Evolutionary conservation across 2,797 vertebrate genomes (phyloP).

Genomic region (Coilia nasus): DNA sequence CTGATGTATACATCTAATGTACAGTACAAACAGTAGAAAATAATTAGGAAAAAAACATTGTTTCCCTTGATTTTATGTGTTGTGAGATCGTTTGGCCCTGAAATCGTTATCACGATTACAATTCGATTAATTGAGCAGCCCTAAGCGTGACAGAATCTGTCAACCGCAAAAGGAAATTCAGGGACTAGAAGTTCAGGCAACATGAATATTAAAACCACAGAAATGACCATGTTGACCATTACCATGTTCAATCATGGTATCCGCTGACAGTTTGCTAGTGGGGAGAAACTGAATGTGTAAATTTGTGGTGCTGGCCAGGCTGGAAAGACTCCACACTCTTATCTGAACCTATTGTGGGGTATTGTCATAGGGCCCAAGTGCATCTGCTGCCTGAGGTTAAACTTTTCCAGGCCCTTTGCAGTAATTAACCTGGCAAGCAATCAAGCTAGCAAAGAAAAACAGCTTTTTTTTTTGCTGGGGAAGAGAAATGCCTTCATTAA

Average conservation of each 20-base stretch:
- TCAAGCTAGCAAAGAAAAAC: neutral
- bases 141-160: neutral
- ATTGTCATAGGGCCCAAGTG: neutral
- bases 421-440: neutral
- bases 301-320: neutral
- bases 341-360: neutral
- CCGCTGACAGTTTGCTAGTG: no score
- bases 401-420: neutral
- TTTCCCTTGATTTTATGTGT: no score
- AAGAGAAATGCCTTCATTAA: neutral
- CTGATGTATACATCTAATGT: no score
- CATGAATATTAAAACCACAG: neutral
- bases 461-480: neutral
- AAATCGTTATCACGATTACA: no score
- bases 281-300: neutral
- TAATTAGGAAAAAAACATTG: no score
- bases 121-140: no score
- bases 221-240: neutral
- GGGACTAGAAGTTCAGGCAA: neutral
- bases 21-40: no score
- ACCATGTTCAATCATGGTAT: neutral
- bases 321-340: neutral
- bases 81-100: no score
- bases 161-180: neutral
- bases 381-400: neutral